These are phyloP conservation scores for Taeniopygia guttata DNA, from an alignment of 2,797 vertebrate species.

Conservation along the genomic window DNA sequence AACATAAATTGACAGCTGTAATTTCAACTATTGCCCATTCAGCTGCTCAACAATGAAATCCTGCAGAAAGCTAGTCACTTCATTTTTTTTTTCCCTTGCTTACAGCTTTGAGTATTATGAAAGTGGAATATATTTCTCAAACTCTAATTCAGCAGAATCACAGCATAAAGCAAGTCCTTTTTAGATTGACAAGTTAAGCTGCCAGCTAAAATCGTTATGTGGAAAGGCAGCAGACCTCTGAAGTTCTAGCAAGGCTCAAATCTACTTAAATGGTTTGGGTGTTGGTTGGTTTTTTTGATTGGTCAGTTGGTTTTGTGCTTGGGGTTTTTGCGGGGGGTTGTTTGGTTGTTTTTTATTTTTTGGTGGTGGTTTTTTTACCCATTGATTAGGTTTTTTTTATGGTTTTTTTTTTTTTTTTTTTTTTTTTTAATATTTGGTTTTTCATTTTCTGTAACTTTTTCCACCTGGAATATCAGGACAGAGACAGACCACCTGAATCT, in stretches of 20 bases:
- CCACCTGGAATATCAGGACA: not conserved
- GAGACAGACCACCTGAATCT: not conserved
- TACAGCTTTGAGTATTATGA: not conserved
- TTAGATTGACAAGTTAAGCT: not conserved
- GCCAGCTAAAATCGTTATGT: not conserved
- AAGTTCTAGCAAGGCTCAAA: not conserved
- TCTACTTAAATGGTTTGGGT: not conserved
- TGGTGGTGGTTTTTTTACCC: too few relatives aligned
- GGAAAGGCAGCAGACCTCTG: not conserved
- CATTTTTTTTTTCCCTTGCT: not conserved
- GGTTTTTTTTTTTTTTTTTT: too few relatives aligned
- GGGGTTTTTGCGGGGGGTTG: too few relatives aligned
- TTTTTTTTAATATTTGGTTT: accelerated
- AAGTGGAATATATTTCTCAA: not conserved
- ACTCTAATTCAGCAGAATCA: not conserved
- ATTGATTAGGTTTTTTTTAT: too few relatives aligned
- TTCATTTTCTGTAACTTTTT: not conserved
- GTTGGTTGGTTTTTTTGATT: not conserved
- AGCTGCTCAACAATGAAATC: not conserved
- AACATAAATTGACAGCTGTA: not conserved
- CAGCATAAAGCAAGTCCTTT: not conserved
- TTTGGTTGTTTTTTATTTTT: not conserved
- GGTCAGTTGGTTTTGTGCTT: not conserved
- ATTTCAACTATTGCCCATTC: not conserved
- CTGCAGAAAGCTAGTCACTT: not conserved